Evolutionary conservation across 2,888 invertebrate genomes (phyloP), one percentile per base, ranked within the genome.

Genomic region (Himalopsyche kuldschensis): DNA sequence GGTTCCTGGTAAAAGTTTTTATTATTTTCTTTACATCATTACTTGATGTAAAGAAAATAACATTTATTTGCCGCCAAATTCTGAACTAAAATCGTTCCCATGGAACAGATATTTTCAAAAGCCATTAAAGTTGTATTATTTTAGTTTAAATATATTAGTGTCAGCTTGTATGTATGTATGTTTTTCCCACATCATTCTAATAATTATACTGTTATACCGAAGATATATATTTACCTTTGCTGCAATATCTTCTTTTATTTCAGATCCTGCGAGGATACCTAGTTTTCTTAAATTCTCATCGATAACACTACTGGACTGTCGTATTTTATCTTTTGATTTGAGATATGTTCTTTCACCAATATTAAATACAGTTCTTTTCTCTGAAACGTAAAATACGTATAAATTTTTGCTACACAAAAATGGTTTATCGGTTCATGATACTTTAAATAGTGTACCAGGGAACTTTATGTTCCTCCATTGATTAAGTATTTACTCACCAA

Each of bases 271-370:
- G 0, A 94, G 88, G 1, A 89, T 88, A 48, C 93, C 87, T 69
- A 94, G 88, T 86, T 90, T 91, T 84, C 90, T 89, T 1, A 94
- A 88, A 85, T 92, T 93, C 82, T 92, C 91, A 75, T 92, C 90
- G 0, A 90, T 89, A 31, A 89, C 88, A 84, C 90, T 88, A 11
- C 82, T 48, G 0, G 85, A 87, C 0, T 88, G 85, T 85, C 87
- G 80, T 83, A 83, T 84, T 55, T 87, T 87, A 81, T 88, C 88
- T 75, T 88, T 88, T 1, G 87, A 88, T 78, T 88, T 88, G 8
- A 88, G 85, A 20, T 89, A 87, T 4, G 87, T 89, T 11, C 88
- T 82, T 85, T 87, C 89, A 6, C 75, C 48, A 31, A 85, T 79
- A 27, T 80, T 84, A 82, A 85, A 87, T 48, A 87, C 83, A 82